Evolutionary conservation across 2,797 vertebrate species (phyloP).

Genomic region (Macropus fuliginosus): DNA sequence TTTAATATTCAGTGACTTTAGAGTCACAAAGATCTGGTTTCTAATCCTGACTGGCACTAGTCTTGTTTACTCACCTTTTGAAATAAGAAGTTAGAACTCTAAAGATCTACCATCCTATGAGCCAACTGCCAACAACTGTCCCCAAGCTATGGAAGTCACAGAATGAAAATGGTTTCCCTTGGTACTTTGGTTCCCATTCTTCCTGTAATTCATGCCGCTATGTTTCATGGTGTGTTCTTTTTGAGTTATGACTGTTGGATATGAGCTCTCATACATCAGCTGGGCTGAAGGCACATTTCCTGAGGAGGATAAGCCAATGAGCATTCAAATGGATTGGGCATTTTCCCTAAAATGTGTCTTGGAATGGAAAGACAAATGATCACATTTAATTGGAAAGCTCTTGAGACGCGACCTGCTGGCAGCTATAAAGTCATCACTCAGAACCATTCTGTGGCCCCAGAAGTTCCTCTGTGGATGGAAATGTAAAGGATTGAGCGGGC

Average conservation of each 20-base stretch:
- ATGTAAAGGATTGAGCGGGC: constrained; percentile 34
- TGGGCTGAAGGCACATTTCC: constrained; percentile 40
- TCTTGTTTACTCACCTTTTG: constrained; percentile 1
- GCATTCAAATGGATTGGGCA: background rate
- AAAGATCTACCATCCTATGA: background rate
- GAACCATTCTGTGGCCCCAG: constrained; percentile 27
- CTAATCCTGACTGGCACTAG: background rate
- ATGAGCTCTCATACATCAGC: constrained; percentile 27
- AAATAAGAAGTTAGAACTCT: background rate
- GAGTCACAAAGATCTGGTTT: background rate
- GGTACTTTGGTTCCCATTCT: constrained; percentile 44
- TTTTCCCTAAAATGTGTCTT: constrained; percentile 61
- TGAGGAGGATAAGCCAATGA: constrained; percentile 47
- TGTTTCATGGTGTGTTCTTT: constrained; percentile 13
- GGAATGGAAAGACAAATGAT: constrained; percentile 53
- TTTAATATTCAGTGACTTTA: background rate
- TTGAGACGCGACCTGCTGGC: background rate
- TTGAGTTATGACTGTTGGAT: constrained; percentile 26
- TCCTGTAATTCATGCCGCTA: constrained; percentile 19
- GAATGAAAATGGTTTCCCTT: constrained; percentile 52
- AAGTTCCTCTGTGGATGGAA: constrained; percentile 43
- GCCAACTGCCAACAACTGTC: background rate
- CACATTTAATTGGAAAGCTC: constrained; percentile 35
- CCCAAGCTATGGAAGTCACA: constrained; percentile 18
- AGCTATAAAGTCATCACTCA: constrained; percentile 41